Evolutionary conservation across 2,888 invertebrate genomes (phyloP).

Genomic region (Andrena camellia): DNA sequence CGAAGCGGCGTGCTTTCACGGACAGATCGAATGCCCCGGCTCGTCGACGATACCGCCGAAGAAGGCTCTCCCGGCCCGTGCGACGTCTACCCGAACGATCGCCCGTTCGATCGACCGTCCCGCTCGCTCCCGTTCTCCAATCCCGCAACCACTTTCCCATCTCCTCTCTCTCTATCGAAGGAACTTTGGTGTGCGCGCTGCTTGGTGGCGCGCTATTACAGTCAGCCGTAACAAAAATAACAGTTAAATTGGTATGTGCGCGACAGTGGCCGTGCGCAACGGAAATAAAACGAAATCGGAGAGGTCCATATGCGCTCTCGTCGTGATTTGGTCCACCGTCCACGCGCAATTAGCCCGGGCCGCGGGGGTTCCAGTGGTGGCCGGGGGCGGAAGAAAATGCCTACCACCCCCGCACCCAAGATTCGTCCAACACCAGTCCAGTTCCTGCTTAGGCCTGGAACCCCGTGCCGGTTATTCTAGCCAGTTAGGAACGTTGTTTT

Average conservation of each 20-base stretch:
- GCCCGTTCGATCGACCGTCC: slow-evolving; percentile 18
- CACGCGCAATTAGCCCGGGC: slow-evolving; percentile 54
- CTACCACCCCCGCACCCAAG: slow-evolving; percentile 33
- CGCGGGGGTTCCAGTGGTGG: slow-evolving; percentile 33
- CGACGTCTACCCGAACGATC: slow-evolving; percentile 33
- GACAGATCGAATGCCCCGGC: not conserved
- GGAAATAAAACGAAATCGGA: slow-evolving; percentile 46
- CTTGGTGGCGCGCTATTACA: slow-evolving; percentile 65
- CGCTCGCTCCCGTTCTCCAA: slow-evolving; percentile 16
- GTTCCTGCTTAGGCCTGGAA: slow-evolving; percentile 46
- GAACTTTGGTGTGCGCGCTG: slow-evolving; percentile 78
- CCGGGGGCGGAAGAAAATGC: slow-evolving; percentile 53
- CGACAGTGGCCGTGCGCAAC: slow-evolving; percentile 60
- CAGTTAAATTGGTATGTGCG: slow-evolving; percentile 73
- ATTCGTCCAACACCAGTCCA: not conserved
- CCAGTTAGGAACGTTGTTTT: slow-evolving; percentile 70
- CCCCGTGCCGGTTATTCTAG: slow-evolving; percentile 59
- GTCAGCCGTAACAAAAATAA: slow-evolving; percentile 80
- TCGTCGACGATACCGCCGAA: slow-evolving; percentile 16
- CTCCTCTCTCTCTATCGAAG: slow-evolving; percentile 69
- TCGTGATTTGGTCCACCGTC: slow-evolving; percentile 65
- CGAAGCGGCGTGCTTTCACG: slow-evolving; percentile 1
- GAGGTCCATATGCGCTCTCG: slow-evolving; percentile 40
- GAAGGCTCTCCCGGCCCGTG: slow-evolving; percentile 12
- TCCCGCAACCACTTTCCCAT: slow-evolving; percentile 33